Conservation (phyloP, 1,140 invertebrate genomes). For the Diabrotica virgifera region DNA sequence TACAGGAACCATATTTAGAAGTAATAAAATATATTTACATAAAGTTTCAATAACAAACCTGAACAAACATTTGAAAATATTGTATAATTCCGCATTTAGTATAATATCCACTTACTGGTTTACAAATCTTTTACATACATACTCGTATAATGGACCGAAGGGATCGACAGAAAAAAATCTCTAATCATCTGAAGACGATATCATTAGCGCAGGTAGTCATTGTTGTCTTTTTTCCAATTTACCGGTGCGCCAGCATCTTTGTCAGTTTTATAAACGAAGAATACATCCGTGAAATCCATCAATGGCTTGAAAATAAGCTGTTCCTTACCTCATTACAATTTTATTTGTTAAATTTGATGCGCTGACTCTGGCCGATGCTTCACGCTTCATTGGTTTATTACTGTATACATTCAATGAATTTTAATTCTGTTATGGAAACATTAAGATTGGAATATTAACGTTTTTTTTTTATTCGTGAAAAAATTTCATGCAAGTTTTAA, state of each 20-base stretch:
- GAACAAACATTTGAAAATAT: too few species aligned
- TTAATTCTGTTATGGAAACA: background rate
- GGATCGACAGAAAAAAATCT: conserved; percentile 3
- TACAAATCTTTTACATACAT: too few species aligned
- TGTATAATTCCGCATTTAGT: too few species aligned
- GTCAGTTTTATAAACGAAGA: conserved; percentile 40
- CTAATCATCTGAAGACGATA: conserved; percentile 27
- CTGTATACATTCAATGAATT: background rate
- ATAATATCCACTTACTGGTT: too few species aligned
- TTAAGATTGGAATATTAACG: too few species aligned
- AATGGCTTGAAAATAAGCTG: conserved; percentile 37
- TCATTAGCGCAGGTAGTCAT: conserved; percentile 37
- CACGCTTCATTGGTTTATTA: conserved; percentile 17
- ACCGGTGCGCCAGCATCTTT: conserved; percentile 33
- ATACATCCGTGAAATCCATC: conserved; percentile 35
- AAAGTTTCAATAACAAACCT: too few species aligned
- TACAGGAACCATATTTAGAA: too few species aligned
- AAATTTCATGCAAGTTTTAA: too few species aligned
- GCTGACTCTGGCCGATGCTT: conserved; percentile 13
- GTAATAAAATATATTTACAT: too few species aligned
- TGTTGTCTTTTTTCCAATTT: conserved; percentile 36
- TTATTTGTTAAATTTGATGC: conserved; percentile 34
- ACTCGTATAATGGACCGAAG: background rate
- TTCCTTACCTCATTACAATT: conserved; percentile 37
- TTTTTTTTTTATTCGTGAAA: too few species aligned